phyloP scores from a whole-genome alignment of 2,888 invertebrate genomes.

The Mesorhabditis belari region DNA sequence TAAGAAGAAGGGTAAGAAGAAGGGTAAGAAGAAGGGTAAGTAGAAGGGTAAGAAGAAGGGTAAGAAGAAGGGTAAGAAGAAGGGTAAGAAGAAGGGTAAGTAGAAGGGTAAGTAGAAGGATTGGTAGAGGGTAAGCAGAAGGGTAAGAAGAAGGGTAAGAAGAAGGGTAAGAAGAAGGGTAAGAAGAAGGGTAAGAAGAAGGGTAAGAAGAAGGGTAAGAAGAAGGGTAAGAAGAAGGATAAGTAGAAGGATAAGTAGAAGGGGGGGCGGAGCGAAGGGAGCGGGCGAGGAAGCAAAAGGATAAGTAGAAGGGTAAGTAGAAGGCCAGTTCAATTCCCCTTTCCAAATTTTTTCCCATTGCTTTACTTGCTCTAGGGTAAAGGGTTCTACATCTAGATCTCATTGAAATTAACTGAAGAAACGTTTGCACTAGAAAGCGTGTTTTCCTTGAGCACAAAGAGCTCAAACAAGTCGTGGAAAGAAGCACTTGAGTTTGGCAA shows the following conservation, averaged over 20 bases:
- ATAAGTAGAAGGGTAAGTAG: background rate
- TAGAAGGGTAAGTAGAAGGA: background rate
- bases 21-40: conserved; percentile 5
- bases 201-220: conserved; percentile 1
- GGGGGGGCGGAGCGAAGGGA: background rate
- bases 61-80: conserved; percentile 5
- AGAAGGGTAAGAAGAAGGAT: conserved; percentile 4
- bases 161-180: conserved; percentile 6
- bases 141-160: conserved; percentile 5
- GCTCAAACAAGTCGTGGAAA: no score
- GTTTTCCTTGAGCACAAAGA: no score
- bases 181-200: background rate
- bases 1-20: conserved; percentile 6
- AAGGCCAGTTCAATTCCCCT: no score
- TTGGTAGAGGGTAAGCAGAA: background rate
- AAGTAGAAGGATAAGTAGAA: conserved; percentile 1
- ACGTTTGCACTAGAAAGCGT: no score
- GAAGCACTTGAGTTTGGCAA: no score
- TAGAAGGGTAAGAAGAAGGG: conserved; percentile 11
- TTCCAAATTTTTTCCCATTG: no score
- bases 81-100: background rate
- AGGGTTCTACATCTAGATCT: no score
- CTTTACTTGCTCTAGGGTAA: no score
- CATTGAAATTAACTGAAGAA: no score
- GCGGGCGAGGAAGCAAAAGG: background rate